Percentiles rank a stretch among this genome's conserved stretches.
Conservation (phyloP, 2,888 invertebrate species). For the Leptinotarsa juncta region DNA sequence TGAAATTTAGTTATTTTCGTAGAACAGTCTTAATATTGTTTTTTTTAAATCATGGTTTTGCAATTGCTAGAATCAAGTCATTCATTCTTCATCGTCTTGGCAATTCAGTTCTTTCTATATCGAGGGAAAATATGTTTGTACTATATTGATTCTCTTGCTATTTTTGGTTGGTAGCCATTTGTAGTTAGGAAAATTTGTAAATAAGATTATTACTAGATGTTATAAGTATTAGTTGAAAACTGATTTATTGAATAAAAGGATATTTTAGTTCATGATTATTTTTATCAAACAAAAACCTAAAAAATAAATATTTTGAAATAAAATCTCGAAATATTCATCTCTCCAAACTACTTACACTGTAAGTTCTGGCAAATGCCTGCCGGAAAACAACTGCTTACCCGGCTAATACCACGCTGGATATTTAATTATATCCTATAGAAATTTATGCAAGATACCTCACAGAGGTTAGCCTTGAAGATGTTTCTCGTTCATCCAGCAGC, state of each 20-base stretch:
- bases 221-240: slow-evolving; percentile 61
- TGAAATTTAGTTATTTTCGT: neutral
- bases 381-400: too few species aligned
- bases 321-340: too few species aligned
- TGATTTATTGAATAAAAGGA: slow-evolving; percentile 57
- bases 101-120: slow-evolving; percentile 39
- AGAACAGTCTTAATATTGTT: neutral
- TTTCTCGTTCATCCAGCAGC: too few species aligned
- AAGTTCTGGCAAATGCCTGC: too few species aligned
- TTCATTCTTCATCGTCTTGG: slow-evolving; percentile 6
- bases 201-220: slow-evolving; percentile 62
- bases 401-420: too few species aligned
- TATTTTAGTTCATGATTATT: slow-evolving; percentile 31
- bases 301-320: too few species aligned
- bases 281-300: neutral
- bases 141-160: slow-evolving; percentile 42
- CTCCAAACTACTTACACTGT: too few species aligned
- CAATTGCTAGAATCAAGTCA: too few species aligned
- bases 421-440: too few species aligned
- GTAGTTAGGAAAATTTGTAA: slow-evolving; percentile 60
- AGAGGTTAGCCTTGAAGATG: too few species aligned
- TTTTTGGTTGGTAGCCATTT: slow-evolving; percentile 53
- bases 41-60: too few species aligned
- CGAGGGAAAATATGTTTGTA: slow-evolving; percentile 27
- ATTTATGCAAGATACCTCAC: too few species aligned